Base-by-base conservation (phyloP, 2,113 vertebrate species). In the Takifugu flavidus region DNA sequence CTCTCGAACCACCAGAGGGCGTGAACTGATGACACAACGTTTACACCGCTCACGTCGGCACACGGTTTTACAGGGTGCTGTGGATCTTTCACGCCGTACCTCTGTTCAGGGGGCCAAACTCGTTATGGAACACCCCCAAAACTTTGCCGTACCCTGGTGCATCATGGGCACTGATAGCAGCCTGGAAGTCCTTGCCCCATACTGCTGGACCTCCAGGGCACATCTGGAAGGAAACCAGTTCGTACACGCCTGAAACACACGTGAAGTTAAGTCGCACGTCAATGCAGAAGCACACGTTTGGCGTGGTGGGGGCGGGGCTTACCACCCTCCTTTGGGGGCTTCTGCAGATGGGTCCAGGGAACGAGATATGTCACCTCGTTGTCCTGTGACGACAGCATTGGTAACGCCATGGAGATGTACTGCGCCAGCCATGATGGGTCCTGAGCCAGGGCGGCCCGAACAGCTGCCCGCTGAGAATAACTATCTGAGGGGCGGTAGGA, bases 1-100 rank as follows among this genome's bases (percentile, higher is more conserved):
- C 68, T 92, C 84, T 94, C 83, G 0, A 91, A 92, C 95, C 95
- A 97, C 93, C 95, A 95, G 1, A 98, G 87, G 39, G 90, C 89
- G 0, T 96, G 92, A 46, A 96, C 97, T 98, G 78, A 14, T 0
- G 4, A 29, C 29, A 65, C 13, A 61, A 29, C 49, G 1, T 8
- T 61, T 98, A 95, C 93, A 93, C 64, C 90, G 86, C 96, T 96
- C 64, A 92, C 89, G 10, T 39, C 61, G 60, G 96, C 95, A 6
- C 94, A 92, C 73, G 20, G 20, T 7, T 34, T 34, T 5, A 4
- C 31, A 34, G 31, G 5, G 5, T 34, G 3, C 29, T 29, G 29
- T 29, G 29, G 29, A 29, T 29, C 49, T 20, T 20, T 20, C 20
- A 20, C 20, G 34, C 46, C 1, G 13, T 61, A 98, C 96, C 93